Evolutionary conservation across 2,888 invertebrate genomes (phyloP).

Genomic region (Pachliopta kotzebuea): DNA sequence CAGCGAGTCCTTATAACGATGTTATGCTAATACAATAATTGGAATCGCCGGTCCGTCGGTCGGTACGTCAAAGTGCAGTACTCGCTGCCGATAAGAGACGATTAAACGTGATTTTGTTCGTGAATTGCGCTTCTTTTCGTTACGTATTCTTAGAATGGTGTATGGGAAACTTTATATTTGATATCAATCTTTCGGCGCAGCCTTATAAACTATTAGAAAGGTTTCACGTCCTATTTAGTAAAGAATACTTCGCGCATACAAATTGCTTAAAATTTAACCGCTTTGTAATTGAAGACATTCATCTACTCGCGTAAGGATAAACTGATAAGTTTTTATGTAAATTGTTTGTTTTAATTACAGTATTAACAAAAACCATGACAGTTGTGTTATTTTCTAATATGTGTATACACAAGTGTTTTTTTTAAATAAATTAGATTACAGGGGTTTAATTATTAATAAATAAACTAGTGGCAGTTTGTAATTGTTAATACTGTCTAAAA

Average conservation of each 20-base stretch:
- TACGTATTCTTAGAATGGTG: conserved; percentile 30
- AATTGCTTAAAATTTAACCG: conserved; percentile 21
- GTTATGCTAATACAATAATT: conserved; percentile 42
- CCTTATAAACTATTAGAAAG: conserved; percentile 30
- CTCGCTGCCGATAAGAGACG: conserved; percentile 29
- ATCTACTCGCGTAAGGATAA: not conserved
- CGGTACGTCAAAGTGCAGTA: conserved; percentile 35
- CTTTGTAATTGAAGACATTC: conserved; percentile 21
- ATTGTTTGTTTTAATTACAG: not conserved
- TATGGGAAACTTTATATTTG: conserved; percentile 30
- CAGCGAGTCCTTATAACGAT: conserved; percentile 31
- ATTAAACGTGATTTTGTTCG: conserved; percentile 32
- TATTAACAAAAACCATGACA: not conserved
- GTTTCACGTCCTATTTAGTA: conserved; percentile 26
- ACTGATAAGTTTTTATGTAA: not conserved
- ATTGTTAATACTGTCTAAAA: not conserved
- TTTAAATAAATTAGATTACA: not conserved
- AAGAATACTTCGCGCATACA: conserved; percentile 18
- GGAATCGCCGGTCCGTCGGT: conserved; percentile 35
- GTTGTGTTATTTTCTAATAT: not conserved
- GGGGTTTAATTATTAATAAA: not conserved
- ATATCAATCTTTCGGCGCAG: conserved; percentile 23
- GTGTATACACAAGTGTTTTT: not conserved
- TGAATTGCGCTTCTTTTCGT: conserved; percentile 15
- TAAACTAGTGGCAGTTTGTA: not conserved